A percentile compares a stretch with the other conserved stretches of the same genome.
These are phyloP conservation scores for Orthosia gothica DNA, from an alignment of 2,888 invertebrate species.

Conservation along the genomic window DNA sequence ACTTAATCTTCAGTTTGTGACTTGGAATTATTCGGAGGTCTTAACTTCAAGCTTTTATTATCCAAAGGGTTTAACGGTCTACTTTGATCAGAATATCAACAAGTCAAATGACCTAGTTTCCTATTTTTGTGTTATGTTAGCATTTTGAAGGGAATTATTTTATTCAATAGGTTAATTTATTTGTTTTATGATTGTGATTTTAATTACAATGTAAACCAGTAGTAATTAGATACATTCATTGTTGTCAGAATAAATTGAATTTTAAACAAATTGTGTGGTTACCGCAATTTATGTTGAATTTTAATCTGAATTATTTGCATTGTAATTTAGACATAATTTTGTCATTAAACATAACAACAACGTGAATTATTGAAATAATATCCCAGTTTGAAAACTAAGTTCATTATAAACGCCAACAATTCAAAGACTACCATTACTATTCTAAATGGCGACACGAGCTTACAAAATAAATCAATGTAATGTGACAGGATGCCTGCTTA, in stretches of 20 bases:
- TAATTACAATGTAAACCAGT: conserved; percentile 2
- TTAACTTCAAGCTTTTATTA: conserved; percentile 63
- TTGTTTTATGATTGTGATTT: conserved; percentile 17
- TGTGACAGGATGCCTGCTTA: conserved; percentile 47
- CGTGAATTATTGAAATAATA: conserved; percentile 35
- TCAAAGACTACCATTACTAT: conserved; percentile 32
- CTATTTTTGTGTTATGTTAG: conserved; percentile 39
- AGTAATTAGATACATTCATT: neutral
- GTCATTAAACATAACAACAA: neutral
- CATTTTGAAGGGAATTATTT: conserved; percentile 25
- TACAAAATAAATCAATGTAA: conserved; percentile 55
- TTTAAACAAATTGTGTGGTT: conserved; percentile 1
- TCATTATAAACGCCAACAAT: conserved; percentile 45
- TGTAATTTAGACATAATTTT: conserved; percentile 1
- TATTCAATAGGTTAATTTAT: conserved; percentile 8
- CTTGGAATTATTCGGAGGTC: conserved; percentile 61
- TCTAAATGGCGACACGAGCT: conserved; percentile 32
- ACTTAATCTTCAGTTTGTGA: conserved; percentile 65
- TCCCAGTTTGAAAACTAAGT: conserved; percentile 45
- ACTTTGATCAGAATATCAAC: conserved; percentile 66
- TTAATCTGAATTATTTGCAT: neutral
- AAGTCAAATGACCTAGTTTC: conserved; percentile 62
- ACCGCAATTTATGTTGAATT: neutral
- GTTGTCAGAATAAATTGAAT: conserved; percentile 8
- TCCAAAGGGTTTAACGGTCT: conserved; percentile 58